Evolutionary conservation across 2,797 vertebrate species (phyloP), one percentile per base, ranked within the genome.

Genomic region (Pseudocheirus occidentalis): DNA sequence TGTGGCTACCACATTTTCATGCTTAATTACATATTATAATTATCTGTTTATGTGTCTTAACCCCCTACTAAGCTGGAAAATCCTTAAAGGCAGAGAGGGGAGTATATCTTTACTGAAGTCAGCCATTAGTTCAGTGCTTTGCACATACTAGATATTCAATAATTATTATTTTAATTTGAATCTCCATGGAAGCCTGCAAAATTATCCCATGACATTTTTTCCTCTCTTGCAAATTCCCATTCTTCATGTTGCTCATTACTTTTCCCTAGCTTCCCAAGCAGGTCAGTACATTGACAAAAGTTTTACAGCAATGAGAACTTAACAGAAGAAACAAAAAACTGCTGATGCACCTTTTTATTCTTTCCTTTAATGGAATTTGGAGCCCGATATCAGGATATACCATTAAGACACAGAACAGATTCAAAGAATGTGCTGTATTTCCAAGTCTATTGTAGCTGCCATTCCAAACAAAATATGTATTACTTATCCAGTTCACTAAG

Each of bases 391-490:
- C 66, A 94, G 90, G 95, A 92, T 91, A 94, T 24, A 27, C 94
- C 94, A 53, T 95, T 94, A 97, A 94, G 97, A 97, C 90, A 98
- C 31, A 46, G 97, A 96, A 98, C 94, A 97, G 96, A 97, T 95
- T 97, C 91, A 93, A 56, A 95, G 46, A 94, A 94, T 94, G 59
- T 94, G 21, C 58, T 95, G 0, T 96, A 46, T 97, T 96, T 97
- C 95, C 94, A 97, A 95, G 73, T 96, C n/a, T 94, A 87, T 97
- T 98, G 73, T 94, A 97, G 95, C 96, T 98, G 97, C 94, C 94
- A 93, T 97, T 92, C 90, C 95, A 98, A 99, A 97, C 94, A 96
- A 98, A 98, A 95, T 97, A 96, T 21, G 0, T 94, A 87, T 98
- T 97, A 96, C 81, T 93, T 96, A 40, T 96, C 53, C 31, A 91